phyloP scores from a whole-genome alignment of 2,888 invertebrate species.

The Volucella bombylans region DNA sequence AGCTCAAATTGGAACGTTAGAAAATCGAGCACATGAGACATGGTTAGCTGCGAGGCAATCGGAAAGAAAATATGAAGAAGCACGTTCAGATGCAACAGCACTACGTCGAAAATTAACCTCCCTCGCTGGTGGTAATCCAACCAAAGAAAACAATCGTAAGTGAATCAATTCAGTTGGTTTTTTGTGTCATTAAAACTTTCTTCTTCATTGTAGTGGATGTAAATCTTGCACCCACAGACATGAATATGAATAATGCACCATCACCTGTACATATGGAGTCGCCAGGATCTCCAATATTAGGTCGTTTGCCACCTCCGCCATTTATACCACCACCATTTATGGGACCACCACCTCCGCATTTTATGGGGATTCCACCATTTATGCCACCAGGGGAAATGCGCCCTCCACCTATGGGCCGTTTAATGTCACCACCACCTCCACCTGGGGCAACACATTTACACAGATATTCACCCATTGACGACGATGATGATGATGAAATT shows the following conservation, averaged over 20 bases:
- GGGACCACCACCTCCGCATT: slow-evolving; percentile 85
- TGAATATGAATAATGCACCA: slow-evolving; percentile 78
- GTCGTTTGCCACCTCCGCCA: slow-evolving; percentile 84
- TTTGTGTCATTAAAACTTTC: background rate
- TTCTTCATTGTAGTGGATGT: slow-evolving; percentile 65
- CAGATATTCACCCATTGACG: slow-evolving; percentile 74
- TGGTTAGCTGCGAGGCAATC: slow-evolving; percentile 93
- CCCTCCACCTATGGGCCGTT: slow-evolving; percentile 84
- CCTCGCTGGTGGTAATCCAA: slow-evolving; percentile 77
- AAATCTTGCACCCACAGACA: slow-evolving; percentile 73
- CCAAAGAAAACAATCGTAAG: slow-evolving; percentile 76
- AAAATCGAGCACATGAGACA: slow-evolving; percentile 92
- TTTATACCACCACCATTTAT: slow-evolving; percentile 86
- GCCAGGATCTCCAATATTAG: slow-evolving; percentile 82
- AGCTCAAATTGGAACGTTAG: slow-evolving; percentile 89
- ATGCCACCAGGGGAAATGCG: slow-evolving; percentile 84
- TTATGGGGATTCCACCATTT: slow-evolving; percentile 85
- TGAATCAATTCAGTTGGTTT: background rate
- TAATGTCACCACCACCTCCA: slow-evolving; percentile 83
- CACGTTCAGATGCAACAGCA: slow-evolving; percentile 87
- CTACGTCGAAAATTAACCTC: slow-evolving; percentile 85
- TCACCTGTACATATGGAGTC: slow-evolving; percentile 82
- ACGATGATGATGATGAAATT: slow-evolving; percentile 77
- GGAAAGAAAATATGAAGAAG: slow-evolving; percentile 91
- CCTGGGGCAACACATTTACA: slow-evolving; percentile 70